Evolutionary conservation across 2,888 invertebrate species (phyloP).

Genomic region (Callosobruchus maculatus): DNA sequence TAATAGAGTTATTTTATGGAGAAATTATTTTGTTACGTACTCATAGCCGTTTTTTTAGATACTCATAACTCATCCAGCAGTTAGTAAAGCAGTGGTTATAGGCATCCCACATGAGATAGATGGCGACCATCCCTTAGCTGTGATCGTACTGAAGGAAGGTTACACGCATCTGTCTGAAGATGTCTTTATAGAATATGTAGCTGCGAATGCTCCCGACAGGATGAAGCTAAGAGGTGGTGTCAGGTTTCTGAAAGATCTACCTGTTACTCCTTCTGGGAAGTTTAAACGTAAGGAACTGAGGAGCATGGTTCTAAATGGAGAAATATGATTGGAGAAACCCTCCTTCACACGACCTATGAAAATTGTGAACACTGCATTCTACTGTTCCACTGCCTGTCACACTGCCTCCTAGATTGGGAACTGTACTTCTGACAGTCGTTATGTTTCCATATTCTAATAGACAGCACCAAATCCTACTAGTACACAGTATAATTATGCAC

Average conservation of each 20-base stretch:
- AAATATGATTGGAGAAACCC: background rate
- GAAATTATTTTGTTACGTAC: too few relatives aligned
- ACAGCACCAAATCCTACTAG: too few relatives aligned
- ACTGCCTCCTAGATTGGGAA: too few relatives aligned
- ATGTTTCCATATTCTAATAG: too few relatives aligned
- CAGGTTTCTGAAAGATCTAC: slow-evolving; percentile 34
- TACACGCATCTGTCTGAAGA: slow-evolving; percentile 20
- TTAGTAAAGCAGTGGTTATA: slow-evolving; percentile 34
- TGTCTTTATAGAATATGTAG: slow-evolving; percentile 35
- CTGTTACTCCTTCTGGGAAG: slow-evolving; percentile 41
- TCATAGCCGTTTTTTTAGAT: slow-evolving; percentile 23
- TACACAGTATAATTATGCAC: too few relatives aligned
- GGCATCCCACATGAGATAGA: slow-evolving; percentile 40
- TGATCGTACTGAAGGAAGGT: slow-evolving; percentile 27
- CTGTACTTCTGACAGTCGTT: too few relatives aligned
- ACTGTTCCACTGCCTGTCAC: too few relatives aligned
- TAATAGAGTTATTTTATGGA: too few relatives aligned
- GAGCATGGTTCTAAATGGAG: slow-evolving; percentile 26
- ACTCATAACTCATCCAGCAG: slow-evolving; percentile 37
- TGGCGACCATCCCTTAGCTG: slow-evolving; percentile 39
- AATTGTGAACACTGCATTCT: too few relatives aligned
- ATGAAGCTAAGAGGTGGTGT: slow-evolving; percentile 41
- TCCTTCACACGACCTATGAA: too few relatives aligned
- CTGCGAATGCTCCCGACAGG: slow-evolving; percentile 35
- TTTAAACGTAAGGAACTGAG: slow-evolving; percentile 29